phyloP scores from a whole-genome alignment of 2,888 invertebrate species.

The Protonemura montana region DNA sequence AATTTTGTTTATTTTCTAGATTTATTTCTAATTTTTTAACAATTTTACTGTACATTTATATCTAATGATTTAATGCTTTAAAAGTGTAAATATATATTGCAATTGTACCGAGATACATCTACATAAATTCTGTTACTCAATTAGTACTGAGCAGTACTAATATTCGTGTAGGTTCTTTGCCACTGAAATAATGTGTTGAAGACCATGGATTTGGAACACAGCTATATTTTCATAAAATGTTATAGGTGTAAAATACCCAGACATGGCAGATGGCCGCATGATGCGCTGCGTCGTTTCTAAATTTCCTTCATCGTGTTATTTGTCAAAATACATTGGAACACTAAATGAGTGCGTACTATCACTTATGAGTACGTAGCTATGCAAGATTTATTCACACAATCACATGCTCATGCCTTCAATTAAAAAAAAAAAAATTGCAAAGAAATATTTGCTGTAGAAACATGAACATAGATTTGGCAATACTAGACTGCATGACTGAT shows the following conservation, averaged over 20 bases:
- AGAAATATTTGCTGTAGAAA: background rate
- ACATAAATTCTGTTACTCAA: background rate
- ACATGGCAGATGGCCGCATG: background rate
- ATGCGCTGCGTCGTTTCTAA: background rate
- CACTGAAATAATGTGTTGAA: background rate
- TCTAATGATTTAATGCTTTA: no score
- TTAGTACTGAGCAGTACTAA: background rate
- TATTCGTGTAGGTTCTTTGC: background rate
- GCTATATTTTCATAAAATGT: background rate
- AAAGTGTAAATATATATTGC: background rate
- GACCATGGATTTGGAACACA: background rate
- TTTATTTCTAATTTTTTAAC: no score
- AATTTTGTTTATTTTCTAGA: no score
- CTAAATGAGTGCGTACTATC: background rate
- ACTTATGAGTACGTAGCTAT: background rate
- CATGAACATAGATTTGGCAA: background rate
- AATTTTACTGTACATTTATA: no score
- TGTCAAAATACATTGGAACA: background rate
- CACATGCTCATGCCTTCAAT: background rate
- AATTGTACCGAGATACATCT: background rate
- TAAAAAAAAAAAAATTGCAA: background rate
- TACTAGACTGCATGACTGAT: background rate
- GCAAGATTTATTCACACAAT: background rate
- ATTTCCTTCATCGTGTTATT: background rate
- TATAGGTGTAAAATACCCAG: background rate